These are phyloP conservation scores for Potorous gilbertii DNA, from an alignment of 2,797 vertebrate genomes.

Conservation along the genomic window DNA sequence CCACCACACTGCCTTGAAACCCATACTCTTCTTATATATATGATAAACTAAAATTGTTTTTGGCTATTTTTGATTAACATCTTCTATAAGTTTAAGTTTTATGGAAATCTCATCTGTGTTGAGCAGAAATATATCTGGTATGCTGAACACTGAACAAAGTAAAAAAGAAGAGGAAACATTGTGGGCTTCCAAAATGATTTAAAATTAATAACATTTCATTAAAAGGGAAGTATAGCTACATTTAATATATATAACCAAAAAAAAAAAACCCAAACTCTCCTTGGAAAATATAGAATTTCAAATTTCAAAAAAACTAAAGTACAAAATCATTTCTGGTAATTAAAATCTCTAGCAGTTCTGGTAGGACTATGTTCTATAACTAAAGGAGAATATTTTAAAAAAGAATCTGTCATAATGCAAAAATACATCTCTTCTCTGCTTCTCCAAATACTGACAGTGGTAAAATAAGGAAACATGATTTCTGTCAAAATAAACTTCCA, in stretches of 20 bases:
- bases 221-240: background rate
- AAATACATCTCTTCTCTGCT: background rate
- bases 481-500: background rate
- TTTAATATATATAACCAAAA: background rate
- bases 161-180: slow-evolving; percentile 29
- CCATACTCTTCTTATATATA: background rate
- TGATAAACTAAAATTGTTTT: background rate
- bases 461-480: background rate
- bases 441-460: background rate
- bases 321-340: background rate
- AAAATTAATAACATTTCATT: slow-evolving; percentile 42
- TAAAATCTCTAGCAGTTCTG: background rate
- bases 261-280: background rate
- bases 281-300: background rate
- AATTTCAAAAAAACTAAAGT: background rate
- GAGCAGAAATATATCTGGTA: slow-evolving; percentile 23
- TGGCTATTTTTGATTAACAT: background rate
- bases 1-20: background rate
- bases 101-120: slow-evolving; percentile 39
- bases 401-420: background rate
- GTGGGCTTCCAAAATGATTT: slow-evolving; percentile 27
- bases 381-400: background rate
- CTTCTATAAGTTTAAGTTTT: slow-evolving; percentile 19
- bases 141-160: slow-evolving; percentile 1
- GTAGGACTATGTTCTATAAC: background rate